Conservation (phyloP, 2,888 invertebrate species). For the Heteromyza rotundicornis region DNA sequence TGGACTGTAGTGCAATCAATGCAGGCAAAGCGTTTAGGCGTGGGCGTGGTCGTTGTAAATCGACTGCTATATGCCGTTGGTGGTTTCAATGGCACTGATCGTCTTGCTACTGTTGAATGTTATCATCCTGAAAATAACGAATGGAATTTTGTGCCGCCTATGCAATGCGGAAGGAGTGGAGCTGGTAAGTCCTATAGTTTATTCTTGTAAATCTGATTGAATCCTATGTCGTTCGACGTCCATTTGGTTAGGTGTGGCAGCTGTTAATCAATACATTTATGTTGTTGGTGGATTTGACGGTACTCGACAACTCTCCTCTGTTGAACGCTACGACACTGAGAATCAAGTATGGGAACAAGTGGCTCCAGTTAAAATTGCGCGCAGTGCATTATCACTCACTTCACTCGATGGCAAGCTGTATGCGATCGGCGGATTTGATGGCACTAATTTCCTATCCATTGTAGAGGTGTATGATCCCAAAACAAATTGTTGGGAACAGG, state of each 20-base stretch:
- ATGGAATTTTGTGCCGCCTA: slow-evolving; percentile 82
- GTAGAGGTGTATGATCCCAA: slow-evolving; percentile 89
- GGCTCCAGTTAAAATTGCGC: slow-evolving; percentile 76
- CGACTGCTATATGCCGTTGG: slow-evolving; percentile 83
- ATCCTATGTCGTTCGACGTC: neutral
- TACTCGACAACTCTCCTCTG: slow-evolving; percentile 77
- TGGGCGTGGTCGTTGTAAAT: slow-evolving; percentile 81
- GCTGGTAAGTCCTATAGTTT: slow-evolving; percentile 71
- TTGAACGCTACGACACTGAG: slow-evolving; percentile 88
- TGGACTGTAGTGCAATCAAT: slow-evolving; percentile 81
- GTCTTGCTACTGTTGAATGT: slow-evolving; percentile 83
- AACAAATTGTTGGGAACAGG: slow-evolving; percentile 77
- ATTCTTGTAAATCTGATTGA: neutral
- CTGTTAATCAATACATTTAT: slow-evolving; percentile 84
- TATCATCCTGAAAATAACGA: slow-evolving; percentile 92
- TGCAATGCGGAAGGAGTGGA: slow-evolving; percentile 82
- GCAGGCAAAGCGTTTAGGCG: slow-evolving; percentile 80
- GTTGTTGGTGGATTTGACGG: slow-evolving; percentile 97
- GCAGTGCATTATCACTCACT: slow-evolving; percentile 88
- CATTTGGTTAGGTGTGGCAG: slow-evolving; percentile 72
- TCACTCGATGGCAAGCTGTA: slow-evolving; percentile 86
- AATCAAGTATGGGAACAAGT: slow-evolving; percentile 80
- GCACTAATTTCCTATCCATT: slow-evolving; percentile 79
- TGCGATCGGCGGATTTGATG: slow-evolving; percentile 93
- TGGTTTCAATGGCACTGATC: slow-evolving; percentile 83